Evolutionary conservation across 2,888 invertebrate species (phyloP).

Genomic region (Drosophila ezoana): DNA sequence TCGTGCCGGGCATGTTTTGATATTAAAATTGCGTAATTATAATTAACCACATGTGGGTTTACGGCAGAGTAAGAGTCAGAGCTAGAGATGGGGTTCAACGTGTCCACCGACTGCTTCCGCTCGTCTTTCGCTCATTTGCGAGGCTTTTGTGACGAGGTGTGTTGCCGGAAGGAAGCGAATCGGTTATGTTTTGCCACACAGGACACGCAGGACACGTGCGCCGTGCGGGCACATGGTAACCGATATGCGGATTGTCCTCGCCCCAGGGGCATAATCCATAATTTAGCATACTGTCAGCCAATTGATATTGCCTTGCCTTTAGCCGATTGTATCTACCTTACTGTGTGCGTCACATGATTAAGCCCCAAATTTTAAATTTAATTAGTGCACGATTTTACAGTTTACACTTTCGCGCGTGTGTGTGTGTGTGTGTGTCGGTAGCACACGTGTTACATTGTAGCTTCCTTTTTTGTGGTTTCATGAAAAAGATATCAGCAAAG

Average conservation of each 20-base stretch:
- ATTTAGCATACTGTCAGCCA: constrained; percentile 73
- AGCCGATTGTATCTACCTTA: constrained; percentile 36
- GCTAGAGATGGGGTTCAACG: constrained; percentile 44
- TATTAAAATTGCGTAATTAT: constrained; percentile 82
- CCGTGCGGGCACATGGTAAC: constrained; percentile 47
- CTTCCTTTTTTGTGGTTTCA: neutral
- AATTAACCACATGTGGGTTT: constrained; percentile 82
- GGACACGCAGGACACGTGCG: constrained; percentile 38
- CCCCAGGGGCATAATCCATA: constrained; percentile 82
- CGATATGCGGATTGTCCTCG: constrained; percentile 62
- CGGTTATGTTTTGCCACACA: constrained; percentile 25
- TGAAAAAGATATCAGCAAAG: neutral
- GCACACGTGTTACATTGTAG: constrained; percentile 33
- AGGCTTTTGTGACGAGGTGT: constrained; percentile 55
- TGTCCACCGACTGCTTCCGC: constrained; percentile 64
- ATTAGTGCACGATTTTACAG: constrained; percentile 47
- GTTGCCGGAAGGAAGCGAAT: constrained; percentile 52
- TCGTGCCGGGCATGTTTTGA: constrained; percentile 65
- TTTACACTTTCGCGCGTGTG: constrained; percentile 39
- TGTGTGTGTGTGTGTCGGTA: neutral
- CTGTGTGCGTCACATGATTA: constrained; percentile 39
- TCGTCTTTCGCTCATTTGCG: constrained; percentile 48
- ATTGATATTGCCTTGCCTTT: constrained; percentile 74
- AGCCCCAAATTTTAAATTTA: constrained; percentile 58
- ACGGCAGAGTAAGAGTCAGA: constrained; percentile 4